Conservation (phyloP, 2,797 vertebrate genomes). For the Emys orbicularis region DNA sequence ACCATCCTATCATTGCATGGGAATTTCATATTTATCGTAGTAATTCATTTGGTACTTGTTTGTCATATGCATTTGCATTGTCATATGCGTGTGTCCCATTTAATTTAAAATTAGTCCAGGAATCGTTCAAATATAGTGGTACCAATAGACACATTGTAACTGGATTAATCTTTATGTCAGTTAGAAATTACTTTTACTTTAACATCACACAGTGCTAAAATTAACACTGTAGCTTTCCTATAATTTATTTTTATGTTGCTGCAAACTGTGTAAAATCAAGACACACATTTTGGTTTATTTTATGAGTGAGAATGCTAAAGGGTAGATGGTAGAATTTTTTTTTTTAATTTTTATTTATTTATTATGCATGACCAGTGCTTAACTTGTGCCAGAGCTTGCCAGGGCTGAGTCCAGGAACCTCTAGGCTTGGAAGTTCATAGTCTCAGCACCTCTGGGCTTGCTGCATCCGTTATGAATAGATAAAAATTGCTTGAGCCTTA, state of each 20-base stretch:
- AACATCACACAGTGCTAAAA: constrained; percentile 41
- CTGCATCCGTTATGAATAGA: too few relatives aligned
- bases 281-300: not conserved
- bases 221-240: constrained; percentile 25
- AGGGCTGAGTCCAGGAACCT: too few relatives aligned
- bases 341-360: not conserved
- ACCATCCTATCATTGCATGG: not conserved
- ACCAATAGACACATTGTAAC: not conserved
- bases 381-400: too few relatives aligned
- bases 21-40: not conserved
- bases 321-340: not conserved
- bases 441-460: too few relatives aligned
- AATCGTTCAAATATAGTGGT: constrained; percentile 6
- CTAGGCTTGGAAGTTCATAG: too few relatives aligned
- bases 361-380: not conserved
- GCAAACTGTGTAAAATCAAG: constrained; percentile 25
- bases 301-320: not conserved
- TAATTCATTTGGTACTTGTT: not conserved
- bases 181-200: constrained; percentile 34
- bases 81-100: not conserved
- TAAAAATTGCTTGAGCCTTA: too few relatives aligned
- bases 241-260: constrained; percentile 51
- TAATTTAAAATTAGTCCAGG: constrained; percentile 26
- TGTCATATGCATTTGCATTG: not conserved
- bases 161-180: constrained; percentile 15